These are phyloP conservation scores for Megalops atlanticus DNA, from an alignment of 2,113 vertebrate species.

Conservation along the genomic window DNA sequence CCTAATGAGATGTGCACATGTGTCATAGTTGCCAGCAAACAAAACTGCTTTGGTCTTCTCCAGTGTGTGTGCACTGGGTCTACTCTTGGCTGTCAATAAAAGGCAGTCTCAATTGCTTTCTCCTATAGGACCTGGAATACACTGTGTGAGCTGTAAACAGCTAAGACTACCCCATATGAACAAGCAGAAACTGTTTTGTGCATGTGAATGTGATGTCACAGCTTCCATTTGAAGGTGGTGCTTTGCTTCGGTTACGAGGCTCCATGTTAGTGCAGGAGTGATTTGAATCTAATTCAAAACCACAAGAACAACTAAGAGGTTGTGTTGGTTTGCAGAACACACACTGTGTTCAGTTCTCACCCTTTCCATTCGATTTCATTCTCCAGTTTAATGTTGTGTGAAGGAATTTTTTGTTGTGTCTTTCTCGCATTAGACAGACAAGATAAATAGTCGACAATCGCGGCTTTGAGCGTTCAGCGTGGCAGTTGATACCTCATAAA, in stretches of 20 bases:
- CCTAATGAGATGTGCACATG: slow-evolving; percentile 71
- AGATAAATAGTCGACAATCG: slow-evolving; percentile 63
- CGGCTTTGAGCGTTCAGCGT: slow-evolving; percentile 60
- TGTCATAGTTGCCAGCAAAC: slow-evolving; percentile 62
- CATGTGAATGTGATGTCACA: slow-evolving; percentile 13
- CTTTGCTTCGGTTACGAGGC: background rate
- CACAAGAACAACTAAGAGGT: slow-evolving; percentile 25
- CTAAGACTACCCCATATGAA: slow-evolving; percentile 2
- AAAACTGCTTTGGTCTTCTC: slow-evolving; percentile 43
- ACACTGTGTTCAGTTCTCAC: slow-evolving; percentile 15
- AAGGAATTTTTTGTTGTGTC: slow-evolving; percentile 24
- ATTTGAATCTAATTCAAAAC: slow-evolving; percentile 30
- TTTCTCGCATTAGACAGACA: slow-evolving; percentile 44
- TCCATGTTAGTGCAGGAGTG: slow-evolving; percentile 11
- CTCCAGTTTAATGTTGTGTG: slow-evolving; percentile 36
- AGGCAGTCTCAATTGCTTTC: background rate
- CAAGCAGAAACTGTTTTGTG: slow-evolving; percentile 11
- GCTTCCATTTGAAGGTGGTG: slow-evolving; percentile 9
- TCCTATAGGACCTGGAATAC: background rate
- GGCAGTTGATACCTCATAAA: slow-evolving; percentile 65
- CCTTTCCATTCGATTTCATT: slow-evolving; percentile 35
- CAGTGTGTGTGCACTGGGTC: background rate
- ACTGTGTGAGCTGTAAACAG: slow-evolving; percentile 14
- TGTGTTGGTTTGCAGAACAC: slow-evolving; percentile 20
- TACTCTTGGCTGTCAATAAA: background rate